Evolutionary conservation across 35 echinoderm and acorn worm genomes (phyloP), one percentile per base, ranked within the genome.

Genomic region (Apostichopus californicus): DNA sequence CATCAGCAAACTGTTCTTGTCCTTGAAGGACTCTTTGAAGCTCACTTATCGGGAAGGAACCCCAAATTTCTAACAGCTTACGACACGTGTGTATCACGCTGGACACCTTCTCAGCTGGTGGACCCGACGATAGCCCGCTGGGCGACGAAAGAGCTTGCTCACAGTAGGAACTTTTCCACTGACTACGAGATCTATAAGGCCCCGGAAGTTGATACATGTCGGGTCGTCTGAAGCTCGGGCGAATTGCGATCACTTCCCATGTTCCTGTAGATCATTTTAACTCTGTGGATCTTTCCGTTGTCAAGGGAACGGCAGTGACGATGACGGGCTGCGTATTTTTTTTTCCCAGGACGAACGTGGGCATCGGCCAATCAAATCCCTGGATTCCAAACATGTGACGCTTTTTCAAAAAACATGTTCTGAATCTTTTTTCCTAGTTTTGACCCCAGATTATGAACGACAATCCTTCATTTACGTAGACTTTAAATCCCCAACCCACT

Each of bases 111-210:
- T 73, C 71, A 18, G 71, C 15, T n/a, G 71, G 71, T n/a, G 71
- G 71, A 73, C 15, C 71, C 71, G 71, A 73, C n/a, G 71, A 18
- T 73, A 73, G 71, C 71, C 71, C 71, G n/a, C 71, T 73, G 20
- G 71, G 71, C n/a, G 71, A 73, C 14, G 71, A 17, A n/a, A 73
- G 71, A 73, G 71, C 20, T 18, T 73, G 71, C 71, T 22, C 71
- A n/a, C 71, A 73, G 71, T 73, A 73, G 71, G 71, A 73, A 73
- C 71, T 73, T n/a, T 73, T 73, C 71, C 71, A 73, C 15, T 73
- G 71, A 22, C 71, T 73, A 7, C 71, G 71, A 73, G 15, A 73
- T 18, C 71, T 17, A 73, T 73, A 73, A n/a, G 71, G 71, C 17
- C 15, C 15, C 6, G 71, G 71, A n/a, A 73, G 71, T 5, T 73